Evolutionary conservation across 37 sponge, comb jelly and placozoan species (phyloP).

Genomic region (Corticium candelabrum): DNA sequence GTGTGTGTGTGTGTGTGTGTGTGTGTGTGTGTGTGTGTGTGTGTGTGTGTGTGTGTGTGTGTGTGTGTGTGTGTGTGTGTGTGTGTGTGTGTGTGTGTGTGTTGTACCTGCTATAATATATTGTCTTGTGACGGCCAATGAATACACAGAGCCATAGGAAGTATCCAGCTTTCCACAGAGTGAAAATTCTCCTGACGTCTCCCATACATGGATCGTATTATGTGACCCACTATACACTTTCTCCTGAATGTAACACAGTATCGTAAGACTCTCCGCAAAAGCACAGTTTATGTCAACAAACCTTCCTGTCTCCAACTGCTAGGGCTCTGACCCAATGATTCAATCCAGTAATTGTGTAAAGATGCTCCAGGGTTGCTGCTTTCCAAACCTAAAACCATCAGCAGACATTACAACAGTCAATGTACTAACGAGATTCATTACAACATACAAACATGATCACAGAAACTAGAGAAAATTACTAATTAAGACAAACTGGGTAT

Average conservation of each 20-base stretch:
- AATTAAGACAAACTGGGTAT: too few relatives aligned
- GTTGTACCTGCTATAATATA: constrained; percentile 61
- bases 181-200: constrained; percentile 42
- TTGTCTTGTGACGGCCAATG: constrained; percentile 66
- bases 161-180: constrained; percentile 41
- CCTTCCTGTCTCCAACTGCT: constrained; percentile 58
- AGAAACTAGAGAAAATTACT: too few relatives aligned
- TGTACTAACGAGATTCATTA: too few relatives aligned
- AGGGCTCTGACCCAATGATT: constrained; percentile 65
- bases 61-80: too few relatives aligned
- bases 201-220: constrained; percentile 82
- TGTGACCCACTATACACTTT: constrained; percentile 63
- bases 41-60: too few relatives aligned
- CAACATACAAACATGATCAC: too few relatives aligned
- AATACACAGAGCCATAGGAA: constrained; percentile 71
- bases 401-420: neutral
- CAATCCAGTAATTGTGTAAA: neutral
- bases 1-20: too few relatives aligned
- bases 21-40: too few relatives aligned
- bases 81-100: neutral
- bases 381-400: neutral
- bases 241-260: constrained; percentile 26
- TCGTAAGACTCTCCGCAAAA: neutral
- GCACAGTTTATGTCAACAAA: too few relatives aligned
- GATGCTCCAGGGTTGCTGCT: neutral